These are phyloP conservation scores for Ophthalmolycus amberensis DNA, from an alignment of 2,113 vertebrate species.

Conservation along the genomic window DNA sequence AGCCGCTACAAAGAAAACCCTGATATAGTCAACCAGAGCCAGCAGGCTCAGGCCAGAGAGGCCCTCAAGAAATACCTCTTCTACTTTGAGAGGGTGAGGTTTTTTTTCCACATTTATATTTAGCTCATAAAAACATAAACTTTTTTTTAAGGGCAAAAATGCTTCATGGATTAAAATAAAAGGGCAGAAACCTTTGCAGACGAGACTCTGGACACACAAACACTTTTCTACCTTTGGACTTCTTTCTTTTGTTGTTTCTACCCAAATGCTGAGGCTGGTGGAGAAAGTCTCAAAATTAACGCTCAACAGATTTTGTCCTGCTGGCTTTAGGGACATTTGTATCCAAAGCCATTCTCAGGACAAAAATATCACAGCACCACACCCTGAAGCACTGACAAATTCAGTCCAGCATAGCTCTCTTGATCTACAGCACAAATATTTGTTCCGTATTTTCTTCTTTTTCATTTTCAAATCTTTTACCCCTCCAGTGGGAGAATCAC, in stretches of 20 bases:
- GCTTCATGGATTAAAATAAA: not conserved
- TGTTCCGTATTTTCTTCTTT: constrained; percentile 1
- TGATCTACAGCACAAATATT: not conserved
- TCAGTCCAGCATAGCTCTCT: not conserved
- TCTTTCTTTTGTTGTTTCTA: not conserved
- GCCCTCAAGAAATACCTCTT: constrained; percentile 99
- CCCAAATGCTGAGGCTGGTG: not conserved
- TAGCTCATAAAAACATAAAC: not conserved
- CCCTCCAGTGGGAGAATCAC: constrained; percentile 96
- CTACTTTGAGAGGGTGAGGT: constrained; percentile 99
- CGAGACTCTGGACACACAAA: not conserved
- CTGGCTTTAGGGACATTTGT: not conserved
- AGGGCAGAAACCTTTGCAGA: not conserved
- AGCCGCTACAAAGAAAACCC: constrained; percentile 99
- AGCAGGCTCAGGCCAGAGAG: constrained; percentile 98
- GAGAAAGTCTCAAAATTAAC: not conserved
- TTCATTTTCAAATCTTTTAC: not conserved
- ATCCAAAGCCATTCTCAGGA: not conserved
- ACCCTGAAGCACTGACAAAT: not conserved
- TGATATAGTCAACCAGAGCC: constrained; percentile 99
- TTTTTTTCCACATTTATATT: not conserved
- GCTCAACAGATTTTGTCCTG: not conserved
- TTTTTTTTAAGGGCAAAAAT: not conserved
- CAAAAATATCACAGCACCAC: not conserved
- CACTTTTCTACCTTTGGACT: not conserved